These are phyloP conservation scores for Arge pagana DNA, from an alignment of 2,888 invertebrate species.

Conservation along the genomic window DNA sequence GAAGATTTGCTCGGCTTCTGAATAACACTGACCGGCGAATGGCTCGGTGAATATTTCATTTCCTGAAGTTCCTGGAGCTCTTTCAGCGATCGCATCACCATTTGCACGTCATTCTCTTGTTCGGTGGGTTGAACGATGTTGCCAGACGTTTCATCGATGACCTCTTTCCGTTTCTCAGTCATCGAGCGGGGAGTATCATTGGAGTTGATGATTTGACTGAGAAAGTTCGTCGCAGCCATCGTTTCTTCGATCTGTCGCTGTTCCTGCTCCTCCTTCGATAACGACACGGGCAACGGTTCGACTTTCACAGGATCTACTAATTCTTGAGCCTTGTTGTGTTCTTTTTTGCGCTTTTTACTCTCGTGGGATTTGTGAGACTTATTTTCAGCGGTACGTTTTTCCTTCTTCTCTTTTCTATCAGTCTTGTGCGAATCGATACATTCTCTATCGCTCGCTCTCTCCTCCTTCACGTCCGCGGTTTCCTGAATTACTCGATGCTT, in stretches of 20 bases:
- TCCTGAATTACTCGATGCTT: slow-evolving; percentile 47
- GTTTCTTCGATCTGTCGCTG: slow-evolving; percentile 55
- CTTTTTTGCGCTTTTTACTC: slow-evolving; percentile 41
- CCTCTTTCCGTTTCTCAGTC: slow-evolving; percentile 43
- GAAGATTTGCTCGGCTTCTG: slow-evolving; percentile 43
- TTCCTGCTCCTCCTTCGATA: slow-evolving; percentile 50
- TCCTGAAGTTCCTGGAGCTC: slow-evolving; percentile 49
- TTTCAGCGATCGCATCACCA: slow-evolving; percentile 55
- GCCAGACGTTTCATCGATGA: slow-evolving; percentile 35
- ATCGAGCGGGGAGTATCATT: slow-evolving; percentile 32
- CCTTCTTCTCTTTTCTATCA: slow-evolving; percentile 40
- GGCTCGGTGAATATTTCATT: slow-evolving; percentile 47
- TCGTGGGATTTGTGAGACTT: slow-evolving; percentile 47
- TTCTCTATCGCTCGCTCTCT: slow-evolving; percentile 34
- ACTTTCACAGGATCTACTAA: slow-evolving; percentile 30
- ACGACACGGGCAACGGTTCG: slow-evolving; percentile 33
- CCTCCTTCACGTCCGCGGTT: slow-evolving; percentile 37
- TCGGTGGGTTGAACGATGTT: slow-evolving; percentile 41
- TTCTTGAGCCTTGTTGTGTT: slow-evolving; percentile 35
- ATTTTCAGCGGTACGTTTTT: slow-evolving; percentile 31
- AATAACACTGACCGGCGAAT: slow-evolving; percentile 43
- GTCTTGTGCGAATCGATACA: slow-evolving; percentile 35
- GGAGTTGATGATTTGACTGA: slow-evolving; percentile 56
- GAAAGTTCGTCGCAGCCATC: slow-evolving; percentile 55
- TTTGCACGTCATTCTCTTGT: slow-evolving; percentile 53